Percentiles rank a stretch among this genome's conserved stretches.
Evolutionary conservation across 2,113 vertebrate genomes (phyloP).

Genomic region (Perccottus glenii): DNA sequence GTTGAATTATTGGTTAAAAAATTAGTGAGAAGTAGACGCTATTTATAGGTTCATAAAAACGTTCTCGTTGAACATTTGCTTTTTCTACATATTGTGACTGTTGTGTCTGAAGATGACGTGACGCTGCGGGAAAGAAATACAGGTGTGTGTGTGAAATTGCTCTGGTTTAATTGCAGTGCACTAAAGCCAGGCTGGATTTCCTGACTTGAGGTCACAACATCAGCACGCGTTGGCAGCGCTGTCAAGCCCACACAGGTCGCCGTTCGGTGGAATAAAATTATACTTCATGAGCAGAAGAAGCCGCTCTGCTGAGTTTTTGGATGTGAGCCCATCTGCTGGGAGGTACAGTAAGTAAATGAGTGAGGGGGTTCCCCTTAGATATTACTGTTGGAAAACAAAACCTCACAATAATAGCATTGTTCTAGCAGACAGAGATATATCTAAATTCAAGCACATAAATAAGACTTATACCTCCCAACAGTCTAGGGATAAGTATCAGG

Average conservation of each 20-base stretch:
- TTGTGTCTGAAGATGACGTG: constrained; percentile 12
- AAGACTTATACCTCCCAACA: too few species aligned
- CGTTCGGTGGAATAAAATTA: constrained; percentile 70
- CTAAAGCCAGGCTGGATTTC: constrained; percentile 25
- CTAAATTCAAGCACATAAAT: too few species aligned
- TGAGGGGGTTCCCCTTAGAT: constrained; percentile 48
- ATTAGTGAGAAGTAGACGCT: constrained; percentile 1
- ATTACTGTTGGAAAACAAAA: constrained; percentile 15
- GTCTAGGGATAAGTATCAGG: not conserved
- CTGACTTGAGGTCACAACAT: constrained; percentile 40
- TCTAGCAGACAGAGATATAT: constrained; percentile 1
- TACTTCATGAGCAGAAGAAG: constrained; percentile 63
- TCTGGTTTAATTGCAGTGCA: constrained; percentile 17
- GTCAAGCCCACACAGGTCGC: constrained; percentile 75
- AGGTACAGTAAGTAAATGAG: constrained; percentile 8
- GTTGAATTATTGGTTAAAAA: constrained; percentile 31
- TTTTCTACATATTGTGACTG: not conserved
- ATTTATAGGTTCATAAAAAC: constrained; percentile 11
- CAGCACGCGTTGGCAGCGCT: constrained; percentile 26
- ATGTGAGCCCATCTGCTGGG: constrained; percentile 56
- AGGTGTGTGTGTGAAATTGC: constrained; percentile 32
- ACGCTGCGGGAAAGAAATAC: constrained; percentile 2
- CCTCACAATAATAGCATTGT: constrained; percentile 11
- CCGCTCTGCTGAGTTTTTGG: constrained; percentile 69
- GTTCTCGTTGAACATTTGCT: not conserved